phyloP scores from a whole-genome alignment of 2,888 invertebrate species.

The Neoaliturus tenellus region DNA sequence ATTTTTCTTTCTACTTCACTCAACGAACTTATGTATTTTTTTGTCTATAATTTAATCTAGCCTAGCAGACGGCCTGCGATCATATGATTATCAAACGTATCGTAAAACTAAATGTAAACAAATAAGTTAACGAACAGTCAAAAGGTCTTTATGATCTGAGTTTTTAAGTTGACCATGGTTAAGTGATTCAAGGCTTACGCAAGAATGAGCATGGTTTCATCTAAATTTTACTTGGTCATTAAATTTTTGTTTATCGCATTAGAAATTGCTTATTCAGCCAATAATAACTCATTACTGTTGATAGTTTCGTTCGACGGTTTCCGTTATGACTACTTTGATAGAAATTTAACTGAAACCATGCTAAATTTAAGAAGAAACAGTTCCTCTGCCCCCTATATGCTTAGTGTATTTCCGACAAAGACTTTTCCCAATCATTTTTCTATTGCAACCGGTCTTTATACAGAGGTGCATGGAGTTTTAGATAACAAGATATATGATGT shows the following conservation, averaged over 20 bases:
- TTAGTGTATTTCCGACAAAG: slow-evolving; percentile 81
- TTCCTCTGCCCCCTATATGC: slow-evolving; percentile 76
- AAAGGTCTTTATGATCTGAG: too few relatives aligned
- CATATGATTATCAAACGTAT: too few relatives aligned
- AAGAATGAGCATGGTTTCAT: background rate
- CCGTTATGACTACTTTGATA: slow-evolving; percentile 78
- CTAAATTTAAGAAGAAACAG: slow-evolving; percentile 75
- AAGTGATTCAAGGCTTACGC: too few relatives aligned
- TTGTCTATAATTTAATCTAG: too few relatives aligned
- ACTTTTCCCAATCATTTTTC: slow-evolving; percentile 86
- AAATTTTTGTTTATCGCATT: background rate
- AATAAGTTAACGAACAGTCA: too few relatives aligned
- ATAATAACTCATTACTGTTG: slow-evolving; percentile 15
- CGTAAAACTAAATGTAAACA: too few relatives aligned
- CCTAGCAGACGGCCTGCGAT: too few relatives aligned
- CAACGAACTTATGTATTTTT: too few relatives aligned
- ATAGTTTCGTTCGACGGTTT: slow-evolving; percentile 57
- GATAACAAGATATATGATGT: slow-evolving; percentile 79
- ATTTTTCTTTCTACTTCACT: too few relatives aligned
- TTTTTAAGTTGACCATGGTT: background rate
- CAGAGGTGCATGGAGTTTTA: slow-evolving; percentile 82
- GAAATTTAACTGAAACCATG: slow-evolving; percentile 77
- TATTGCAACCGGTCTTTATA: slow-evolving; percentile 81
- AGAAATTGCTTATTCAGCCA: background rate
- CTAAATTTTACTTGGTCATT: background rate